A percentile compares a stretch with the other conserved stretches of the same genome.
Conservation (phyloP, 2,797 vertebrate species). For the Spheniscus humboldti region DNA sequence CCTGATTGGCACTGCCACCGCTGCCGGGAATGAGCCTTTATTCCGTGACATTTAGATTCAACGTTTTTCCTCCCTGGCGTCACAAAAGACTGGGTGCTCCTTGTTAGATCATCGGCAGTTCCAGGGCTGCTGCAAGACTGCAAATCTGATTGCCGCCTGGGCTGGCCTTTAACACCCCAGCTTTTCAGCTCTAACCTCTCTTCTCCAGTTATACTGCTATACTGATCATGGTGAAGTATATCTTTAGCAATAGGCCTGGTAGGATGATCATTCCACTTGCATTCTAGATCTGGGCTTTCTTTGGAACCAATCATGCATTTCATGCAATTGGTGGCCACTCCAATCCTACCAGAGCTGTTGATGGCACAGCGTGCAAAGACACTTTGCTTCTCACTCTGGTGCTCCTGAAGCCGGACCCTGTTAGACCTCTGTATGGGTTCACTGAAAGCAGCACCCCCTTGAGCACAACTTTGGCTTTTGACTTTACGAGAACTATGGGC, state of each 20-base stretch:
- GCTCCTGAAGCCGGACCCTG: conserved; percentile 74
- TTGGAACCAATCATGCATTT: conserved; percentile 86
- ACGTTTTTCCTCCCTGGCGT: conserved; percentile 59
- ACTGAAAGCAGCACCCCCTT: conserved; percentile 72
- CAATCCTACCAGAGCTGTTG: conserved; percentile 83
- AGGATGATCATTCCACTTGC: conserved; percentile 65
- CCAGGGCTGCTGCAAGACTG: conserved; percentile 48
- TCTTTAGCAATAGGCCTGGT: conserved; percentile 41
- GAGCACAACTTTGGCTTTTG: conserved; percentile 62
- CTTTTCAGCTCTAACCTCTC: conserved; percentile 61
- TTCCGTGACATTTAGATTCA: conserved; percentile 62
- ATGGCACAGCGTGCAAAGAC: conserved; percentile 83
- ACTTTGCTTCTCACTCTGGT: conserved; percentile 69
- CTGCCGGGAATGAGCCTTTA: conserved; percentile 70
- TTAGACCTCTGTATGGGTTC: conserved; percentile 81
- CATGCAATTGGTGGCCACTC: conserved; percentile 91
- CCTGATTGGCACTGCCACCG: conserved; percentile 67
- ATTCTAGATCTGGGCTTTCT: conserved; percentile 82
- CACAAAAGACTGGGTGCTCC: conserved; percentile 59
- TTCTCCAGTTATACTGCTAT: conserved; percentile 52
- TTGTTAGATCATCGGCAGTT: conserved; percentile 27
- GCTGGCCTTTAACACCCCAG: conserved; percentile 61
- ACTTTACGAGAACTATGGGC: conserved; percentile 58
- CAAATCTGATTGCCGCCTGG: not conserved
- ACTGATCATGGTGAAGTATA: not conserved